Conservation (phyloP, 1,140 invertebrate species). For the Drosophila bifasciata region DNA sequence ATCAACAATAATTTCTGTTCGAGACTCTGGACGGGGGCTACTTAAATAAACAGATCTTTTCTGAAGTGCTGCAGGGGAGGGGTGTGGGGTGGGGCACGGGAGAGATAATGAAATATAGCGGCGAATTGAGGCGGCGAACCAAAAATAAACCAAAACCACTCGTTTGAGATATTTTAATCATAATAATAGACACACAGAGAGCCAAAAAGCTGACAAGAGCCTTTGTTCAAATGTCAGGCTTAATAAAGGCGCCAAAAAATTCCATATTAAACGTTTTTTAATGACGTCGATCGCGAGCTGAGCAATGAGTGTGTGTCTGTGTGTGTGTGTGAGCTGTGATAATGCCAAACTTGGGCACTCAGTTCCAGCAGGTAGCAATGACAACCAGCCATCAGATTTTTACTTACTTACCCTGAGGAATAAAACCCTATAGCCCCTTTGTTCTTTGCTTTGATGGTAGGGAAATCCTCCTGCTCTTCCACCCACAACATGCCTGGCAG, state of each 20-base stretch:
- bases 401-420: conserved; percentile 22
- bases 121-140: conserved; percentile 73
- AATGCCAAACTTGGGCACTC: conserved; percentile 55
- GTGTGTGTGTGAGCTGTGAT: conserved; percentile 31
- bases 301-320: conserved; percentile 33
- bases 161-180: conserved; percentile 78
- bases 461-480: conserved; percentile 48
- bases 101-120: conserved; percentile 73
- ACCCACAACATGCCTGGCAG: conserved; percentile 68
- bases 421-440: conserved; percentile 40
- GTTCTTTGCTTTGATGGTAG: conserved; percentile 54
- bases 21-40: conserved; percentile 56
- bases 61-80: conserved; percentile 7
- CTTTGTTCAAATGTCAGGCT: conserved; percentile 78
- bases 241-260: conserved; percentile 83
- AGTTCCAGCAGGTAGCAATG: no score
- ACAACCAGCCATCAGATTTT: conserved; percentile 29
- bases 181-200: conserved; percentile 77
- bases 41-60: conserved; percentile 73
- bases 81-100: no score
- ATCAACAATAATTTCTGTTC: conserved; percentile 59
- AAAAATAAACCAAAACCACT: conserved; percentile 76
- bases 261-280: conserved; percentile 82
- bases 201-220: conserved; percentile 74
- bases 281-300: conserved; percentile 66